Evolutionary conservation across 2,113 vertebrate genomes (phyloP).

Genomic region (Nycticorax nycticorax): DNA sequence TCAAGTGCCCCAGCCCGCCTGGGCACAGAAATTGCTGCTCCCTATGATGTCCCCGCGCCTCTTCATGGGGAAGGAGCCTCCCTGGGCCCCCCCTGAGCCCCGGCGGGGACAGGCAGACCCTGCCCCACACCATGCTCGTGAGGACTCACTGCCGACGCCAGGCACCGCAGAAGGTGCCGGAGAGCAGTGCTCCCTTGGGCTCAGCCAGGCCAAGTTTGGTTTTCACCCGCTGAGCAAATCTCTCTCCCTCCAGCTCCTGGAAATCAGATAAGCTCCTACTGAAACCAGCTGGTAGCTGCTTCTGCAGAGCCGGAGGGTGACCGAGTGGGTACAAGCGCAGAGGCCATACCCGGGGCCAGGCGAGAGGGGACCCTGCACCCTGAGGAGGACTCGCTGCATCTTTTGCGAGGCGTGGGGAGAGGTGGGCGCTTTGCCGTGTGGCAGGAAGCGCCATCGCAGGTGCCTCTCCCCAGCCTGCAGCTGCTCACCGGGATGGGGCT

Average conservation of each 20-base stretch:
- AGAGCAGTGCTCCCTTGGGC: background rate
- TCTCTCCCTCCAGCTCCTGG: background rate
- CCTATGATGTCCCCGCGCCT: accelerated
- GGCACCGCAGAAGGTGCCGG: background rate
- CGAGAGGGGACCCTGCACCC: too few species aligned
- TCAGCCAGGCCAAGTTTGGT: accelerated
- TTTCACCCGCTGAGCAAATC: background rate
- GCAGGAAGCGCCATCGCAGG: background rate
- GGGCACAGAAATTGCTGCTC: accelerated
- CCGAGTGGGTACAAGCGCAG: accelerated
- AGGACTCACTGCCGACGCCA: background rate
- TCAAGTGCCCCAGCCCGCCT: background rate
- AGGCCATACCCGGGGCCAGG: background rate
- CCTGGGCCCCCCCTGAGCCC: accelerated
- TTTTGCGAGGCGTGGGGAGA: accelerated
- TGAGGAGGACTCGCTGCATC: accelerated
- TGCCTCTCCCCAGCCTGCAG: background rate
- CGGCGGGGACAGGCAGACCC: accelerated
- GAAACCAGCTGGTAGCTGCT: background rate
- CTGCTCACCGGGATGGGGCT: background rate
- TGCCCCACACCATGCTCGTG: accelerated
- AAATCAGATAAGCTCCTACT: background rate
- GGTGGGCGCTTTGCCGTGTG: accelerated
- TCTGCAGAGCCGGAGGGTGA: background rate
- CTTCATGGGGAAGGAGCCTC: accelerated